These are phyloP conservation scores for Drosophila barbarae DNA, from an alignment of 2,888 invertebrate species.

Conservation along the genomic window DNA sequence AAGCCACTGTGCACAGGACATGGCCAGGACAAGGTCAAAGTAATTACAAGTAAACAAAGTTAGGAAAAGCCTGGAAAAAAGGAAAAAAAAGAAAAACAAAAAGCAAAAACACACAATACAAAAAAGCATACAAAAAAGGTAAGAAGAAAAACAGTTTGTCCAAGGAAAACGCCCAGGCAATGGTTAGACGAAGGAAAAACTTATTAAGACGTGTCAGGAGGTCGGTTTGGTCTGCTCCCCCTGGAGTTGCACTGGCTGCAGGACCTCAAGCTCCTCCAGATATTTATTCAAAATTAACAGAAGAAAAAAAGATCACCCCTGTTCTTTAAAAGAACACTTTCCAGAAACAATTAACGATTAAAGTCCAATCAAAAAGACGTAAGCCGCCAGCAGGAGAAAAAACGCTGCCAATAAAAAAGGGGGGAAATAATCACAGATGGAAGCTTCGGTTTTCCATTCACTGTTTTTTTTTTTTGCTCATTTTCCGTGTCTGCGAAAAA, in stretches of 20 bases:
- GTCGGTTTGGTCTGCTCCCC: not conserved
- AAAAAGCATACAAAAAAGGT: not conserved
- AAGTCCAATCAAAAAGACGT: constrained; percentile 10
- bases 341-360: constrained; percentile 5
- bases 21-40: constrained; percentile 40
- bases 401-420: constrained; percentile 2
- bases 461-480: not conserved
- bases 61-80: constrained; percentile 12
- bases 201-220: constrained; percentile 21
- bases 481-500: constrained; percentile 7
- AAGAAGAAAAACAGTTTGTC: constrained; percentile 14
- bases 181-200: constrained; percentile 13
- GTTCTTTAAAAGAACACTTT: not conserved
- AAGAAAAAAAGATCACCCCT: too few relatives aligned
- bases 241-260: not conserved
- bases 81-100: not conserved
- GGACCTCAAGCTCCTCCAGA: not conserved
- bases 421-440: constrained; percentile 14
- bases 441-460: not conserved
- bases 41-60: constrained; percentile 52
- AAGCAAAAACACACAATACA: not conserved
- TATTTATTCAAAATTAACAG: not conserved
- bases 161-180: constrained; percentile 6
- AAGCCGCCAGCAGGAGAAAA: not conserved
- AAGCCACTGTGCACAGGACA: not conserved